These are phyloP conservation scores for Dinoponera quadriceps DNA, from an alignment of 1,140 invertebrate species.

Conservation along the genomic window DNA sequence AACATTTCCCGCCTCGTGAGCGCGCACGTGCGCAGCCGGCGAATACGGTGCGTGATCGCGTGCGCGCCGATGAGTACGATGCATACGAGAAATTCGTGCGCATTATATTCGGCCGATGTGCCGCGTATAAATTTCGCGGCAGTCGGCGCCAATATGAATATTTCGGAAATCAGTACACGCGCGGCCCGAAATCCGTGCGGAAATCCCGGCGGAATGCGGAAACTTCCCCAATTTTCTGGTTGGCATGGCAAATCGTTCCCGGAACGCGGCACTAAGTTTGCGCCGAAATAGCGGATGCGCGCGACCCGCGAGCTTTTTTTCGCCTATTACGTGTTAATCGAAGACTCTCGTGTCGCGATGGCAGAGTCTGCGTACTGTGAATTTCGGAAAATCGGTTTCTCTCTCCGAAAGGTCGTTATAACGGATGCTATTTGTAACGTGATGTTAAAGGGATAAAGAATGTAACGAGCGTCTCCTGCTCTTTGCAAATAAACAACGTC, in stretches of 20 bases:
- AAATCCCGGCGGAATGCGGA: conserved; percentile 56
- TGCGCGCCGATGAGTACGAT: conserved; percentile 2
- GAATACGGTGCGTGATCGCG: conserved; percentile 26
- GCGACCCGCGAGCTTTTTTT: conserved; percentile 13
- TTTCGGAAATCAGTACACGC: conserved; percentile 74
- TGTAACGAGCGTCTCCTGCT: neutral
- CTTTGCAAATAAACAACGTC: neutral
- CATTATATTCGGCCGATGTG: conserved; percentile 64
- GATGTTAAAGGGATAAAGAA: neutral
- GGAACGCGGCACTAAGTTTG: conserved; percentile 62
- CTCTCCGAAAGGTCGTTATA: neutral
- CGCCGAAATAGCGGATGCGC: conserved; percentile 1
- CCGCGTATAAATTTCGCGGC: conserved; percentile 69
- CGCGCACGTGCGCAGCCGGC: neutral
- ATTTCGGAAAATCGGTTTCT: neutral
- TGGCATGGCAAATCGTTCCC: conserved; percentile 66
- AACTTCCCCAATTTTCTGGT: conserved; percentile 77
- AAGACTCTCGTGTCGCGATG: neutral
- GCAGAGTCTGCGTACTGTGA: neutral
- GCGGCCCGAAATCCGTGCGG: conserved; percentile 47
- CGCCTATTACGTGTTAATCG: conserved; percentile 4
- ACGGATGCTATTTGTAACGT: neutral
- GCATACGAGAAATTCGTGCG: conserved; percentile 35
- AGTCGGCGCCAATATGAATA: conserved; percentile 69
- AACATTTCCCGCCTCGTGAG: conserved; percentile 25